phyloP scores from a whole-genome alignment of 2,797 vertebrate species.

The Gorsachius magnificus region DNA sequence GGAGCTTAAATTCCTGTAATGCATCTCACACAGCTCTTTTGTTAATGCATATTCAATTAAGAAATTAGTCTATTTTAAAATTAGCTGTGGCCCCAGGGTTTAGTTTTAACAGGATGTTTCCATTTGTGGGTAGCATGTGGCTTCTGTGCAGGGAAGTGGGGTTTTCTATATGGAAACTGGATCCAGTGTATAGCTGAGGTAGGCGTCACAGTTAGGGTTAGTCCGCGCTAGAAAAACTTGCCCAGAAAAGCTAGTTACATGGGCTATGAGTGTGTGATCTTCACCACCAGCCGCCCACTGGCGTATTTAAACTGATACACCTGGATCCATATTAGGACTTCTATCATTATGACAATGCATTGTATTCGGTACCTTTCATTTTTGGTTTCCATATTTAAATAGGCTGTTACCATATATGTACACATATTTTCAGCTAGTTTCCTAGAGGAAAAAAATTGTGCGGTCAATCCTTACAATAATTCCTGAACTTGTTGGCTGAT shows the following conservation, averaged over 20 bases:
- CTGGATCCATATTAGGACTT: background rate
- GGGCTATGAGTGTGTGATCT: background rate
- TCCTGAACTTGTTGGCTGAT: background rate
- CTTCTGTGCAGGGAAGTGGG: background rate
- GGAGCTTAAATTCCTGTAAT: background rate
- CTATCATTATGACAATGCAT: background rate
- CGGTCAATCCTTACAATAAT: background rate
- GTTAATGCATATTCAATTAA: background rate
- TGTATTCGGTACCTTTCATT: background rate
- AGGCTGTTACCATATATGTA: background rate
- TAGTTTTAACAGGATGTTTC: background rate
- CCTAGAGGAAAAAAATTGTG: background rate
- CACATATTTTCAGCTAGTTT: background rate
- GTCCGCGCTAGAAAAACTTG: background rate
- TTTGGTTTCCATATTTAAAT: background rate
- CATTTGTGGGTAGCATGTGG: background rate
- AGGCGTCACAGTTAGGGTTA: background rate
- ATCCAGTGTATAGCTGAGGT: background rate
- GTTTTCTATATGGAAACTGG: background rate
- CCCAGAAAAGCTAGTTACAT: background rate
- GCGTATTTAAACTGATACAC: background rate
- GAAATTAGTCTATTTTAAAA: background rate
- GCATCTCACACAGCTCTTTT: background rate
- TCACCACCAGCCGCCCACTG: rapidly evolving
- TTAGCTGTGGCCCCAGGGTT: background rate